These are phyloP conservation scores for Ectemnius lituratus DNA, from an alignment of 2,888 invertebrate species.

Conservation along the genomic window DNA sequence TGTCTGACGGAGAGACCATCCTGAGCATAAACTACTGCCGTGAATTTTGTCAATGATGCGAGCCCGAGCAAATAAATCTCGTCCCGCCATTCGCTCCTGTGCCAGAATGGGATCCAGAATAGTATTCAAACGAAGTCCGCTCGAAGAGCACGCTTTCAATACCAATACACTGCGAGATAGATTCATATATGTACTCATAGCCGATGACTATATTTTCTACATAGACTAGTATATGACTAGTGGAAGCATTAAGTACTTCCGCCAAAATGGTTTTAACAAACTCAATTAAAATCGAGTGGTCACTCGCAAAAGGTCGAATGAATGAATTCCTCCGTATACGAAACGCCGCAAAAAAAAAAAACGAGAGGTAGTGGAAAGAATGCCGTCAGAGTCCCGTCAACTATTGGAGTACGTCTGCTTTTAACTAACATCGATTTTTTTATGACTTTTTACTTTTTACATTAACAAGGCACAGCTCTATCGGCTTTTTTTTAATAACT, in stretches of 20 bases:
- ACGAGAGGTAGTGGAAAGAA: not conserved
- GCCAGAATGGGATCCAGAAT: slow-evolving; percentile 47
- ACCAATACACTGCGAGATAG: not conserved
- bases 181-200: not conserved
- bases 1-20: not conserved
- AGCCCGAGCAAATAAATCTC: slow-evolving; percentile 53
- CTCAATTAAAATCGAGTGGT: slow-evolving; percentile 59
- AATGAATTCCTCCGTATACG: slow-evolving; percentile 16
- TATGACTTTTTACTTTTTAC: no score
- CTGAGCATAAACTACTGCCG: slow-evolving; percentile 36
- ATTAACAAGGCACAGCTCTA: no score
- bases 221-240: no score
- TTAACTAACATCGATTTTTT: no score
- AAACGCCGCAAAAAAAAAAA: slow-evolving; percentile 22
- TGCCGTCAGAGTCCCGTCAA: no score
- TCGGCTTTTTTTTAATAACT: no score
- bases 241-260: slow-evolving; percentile 37
- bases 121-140: slow-evolving; percentile 54
- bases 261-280: slow-evolving; percentile 55
- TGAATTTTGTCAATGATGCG: slow-evolving; percentile 54
- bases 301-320: slow-evolving; percentile 40
- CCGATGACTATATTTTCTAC: slow-evolving; percentile 17
- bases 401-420: no score
- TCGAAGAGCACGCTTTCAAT: slow-evolving; percentile 18
- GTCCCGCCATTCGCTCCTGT: slow-evolving; percentile 39